These are phyloP conservation scores for Iselma pallidipennis DNA, from an alignment of 2,888 invertebrate genomes.

Conservation along the genomic window DNA sequence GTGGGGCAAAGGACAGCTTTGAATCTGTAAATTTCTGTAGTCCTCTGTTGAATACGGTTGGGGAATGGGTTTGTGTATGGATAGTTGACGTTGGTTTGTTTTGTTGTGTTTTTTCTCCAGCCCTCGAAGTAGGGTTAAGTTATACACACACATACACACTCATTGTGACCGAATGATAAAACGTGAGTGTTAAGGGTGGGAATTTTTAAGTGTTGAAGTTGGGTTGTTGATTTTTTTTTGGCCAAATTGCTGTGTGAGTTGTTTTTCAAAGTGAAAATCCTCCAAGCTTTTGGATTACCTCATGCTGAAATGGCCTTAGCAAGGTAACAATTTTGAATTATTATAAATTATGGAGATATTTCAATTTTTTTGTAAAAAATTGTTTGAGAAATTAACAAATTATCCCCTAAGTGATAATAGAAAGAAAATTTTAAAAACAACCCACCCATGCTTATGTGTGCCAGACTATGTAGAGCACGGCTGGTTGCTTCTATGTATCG, in stretches of 20 bases:
- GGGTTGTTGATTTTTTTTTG: background rate
- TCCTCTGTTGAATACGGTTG: slow-evolving; percentile 12
- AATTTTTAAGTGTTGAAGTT: background rate
- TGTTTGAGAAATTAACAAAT: too few species aligned
- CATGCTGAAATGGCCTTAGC: slow-evolving; percentile 40
- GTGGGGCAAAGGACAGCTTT: slow-evolving; percentile 16
- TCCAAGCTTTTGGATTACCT: slow-evolving; percentile 33
- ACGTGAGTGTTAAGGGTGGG: slow-evolving; percentile 4
- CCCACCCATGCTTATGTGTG: slow-evolving; percentile 39
- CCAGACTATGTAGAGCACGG: slow-evolving; percentile 46
- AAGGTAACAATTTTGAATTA: slow-evolving; percentile 32
- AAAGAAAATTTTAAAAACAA: slow-evolving; percentile 16
- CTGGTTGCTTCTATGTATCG: slow-evolving; percentile 42
- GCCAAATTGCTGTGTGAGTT: background rate
- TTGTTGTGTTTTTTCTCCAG: background rate
- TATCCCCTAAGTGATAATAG: slow-evolving; percentile 16
- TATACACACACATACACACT: background rate
- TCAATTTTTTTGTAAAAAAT: too few species aligned
- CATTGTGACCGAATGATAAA: slow-evolving; percentile 14
- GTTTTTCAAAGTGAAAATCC: slow-evolving; percentile 3
- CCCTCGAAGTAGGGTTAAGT: slow-evolving; percentile 16
- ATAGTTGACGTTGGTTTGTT: slow-evolving; percentile 11
- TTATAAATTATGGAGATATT: too few species aligned
- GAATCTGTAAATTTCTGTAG: slow-evolving; percentile 20
- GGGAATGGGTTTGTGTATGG: slow-evolving; percentile 12